Evolutionary conservation across 2,113 vertebrate genomes (phyloP).

Genomic region (Oreocharis arfaki): DNA sequence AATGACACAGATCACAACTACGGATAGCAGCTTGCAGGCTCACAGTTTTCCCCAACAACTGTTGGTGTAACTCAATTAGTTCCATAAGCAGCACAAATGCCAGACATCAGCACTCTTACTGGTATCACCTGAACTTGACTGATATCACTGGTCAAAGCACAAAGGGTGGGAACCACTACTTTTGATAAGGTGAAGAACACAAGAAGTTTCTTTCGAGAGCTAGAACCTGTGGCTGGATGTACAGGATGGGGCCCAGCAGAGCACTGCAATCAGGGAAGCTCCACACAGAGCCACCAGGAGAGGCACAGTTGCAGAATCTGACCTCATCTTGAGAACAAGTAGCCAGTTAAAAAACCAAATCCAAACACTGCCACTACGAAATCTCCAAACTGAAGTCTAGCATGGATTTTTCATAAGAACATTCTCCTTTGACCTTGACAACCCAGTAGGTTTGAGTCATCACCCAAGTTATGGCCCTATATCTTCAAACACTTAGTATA

Average conservation of each 20-base stretch:
- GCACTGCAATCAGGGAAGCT: not conserved
- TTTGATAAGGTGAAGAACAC: not conserved
- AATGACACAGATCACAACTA: not conserved
- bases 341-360: not conserved
- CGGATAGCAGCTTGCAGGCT: not conserved
- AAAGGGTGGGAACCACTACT: not conserved
- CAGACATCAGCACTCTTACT: not conserved
- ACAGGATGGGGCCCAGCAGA: not conserved
- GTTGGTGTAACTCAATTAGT: not conserved
- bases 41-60: not conserved
- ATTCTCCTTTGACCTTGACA: not conserved
- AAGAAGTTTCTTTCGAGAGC: not conserved
- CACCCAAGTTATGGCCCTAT: rapidly evolving
- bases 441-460: not conserved
- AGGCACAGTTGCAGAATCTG: not conserved
- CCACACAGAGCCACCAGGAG: not conserved
- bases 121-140: not conserved
- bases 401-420: not conserved
- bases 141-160: not conserved
- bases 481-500: not conserved
- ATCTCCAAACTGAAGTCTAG: not conserved
- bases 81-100: not conserved
- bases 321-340: not conserved
- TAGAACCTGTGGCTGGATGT: not conserved
- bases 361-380: not conserved